A percentile compares a stretch with the other conserved stretches of the same genome.
These are phyloP conservation scores for Lasioglossum pauxillum DNA, from an alignment of 2,888 invertebrate species.

Conservation along the genomic window DNA sequence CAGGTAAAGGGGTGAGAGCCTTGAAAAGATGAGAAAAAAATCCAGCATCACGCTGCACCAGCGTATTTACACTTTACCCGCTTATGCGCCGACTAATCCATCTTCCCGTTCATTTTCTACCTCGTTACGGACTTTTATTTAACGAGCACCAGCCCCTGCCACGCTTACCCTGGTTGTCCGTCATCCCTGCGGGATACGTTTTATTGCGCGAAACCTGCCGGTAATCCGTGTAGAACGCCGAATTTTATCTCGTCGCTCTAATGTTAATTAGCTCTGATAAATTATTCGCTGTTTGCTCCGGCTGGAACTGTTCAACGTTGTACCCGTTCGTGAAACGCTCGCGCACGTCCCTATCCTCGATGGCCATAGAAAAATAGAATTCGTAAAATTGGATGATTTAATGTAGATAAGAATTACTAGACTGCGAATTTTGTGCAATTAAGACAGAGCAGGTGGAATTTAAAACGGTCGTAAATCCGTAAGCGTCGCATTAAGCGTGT, in stretches of 20 bases:
- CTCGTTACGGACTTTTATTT: constrained; percentile 49
- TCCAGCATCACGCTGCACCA: background rate
- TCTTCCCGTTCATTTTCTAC: constrained; percentile 43
- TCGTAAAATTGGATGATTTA: background rate
- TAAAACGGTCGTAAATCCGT: constrained; percentile 9
- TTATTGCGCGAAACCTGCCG: constrained; percentile 13
- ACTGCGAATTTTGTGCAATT: too few species aligned
- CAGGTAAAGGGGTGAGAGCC: background rate
- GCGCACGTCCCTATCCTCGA: background rate
- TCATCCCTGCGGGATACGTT: constrained; percentile 10
- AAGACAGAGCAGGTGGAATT: too few species aligned
- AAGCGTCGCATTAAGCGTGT: background rate
- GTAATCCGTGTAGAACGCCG: background rate
- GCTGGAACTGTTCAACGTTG: background rate
- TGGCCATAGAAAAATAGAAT: background rate
- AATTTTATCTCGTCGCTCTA: background rate
- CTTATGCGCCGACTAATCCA: constrained; percentile 26
- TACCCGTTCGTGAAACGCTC: too few species aligned
- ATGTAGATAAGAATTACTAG: too few species aligned
- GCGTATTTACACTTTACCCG: constrained; percentile 18
- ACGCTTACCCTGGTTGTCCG: constrained; percentile 12
- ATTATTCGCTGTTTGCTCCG: background rate
- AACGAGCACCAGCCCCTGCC: constrained; percentile 24
- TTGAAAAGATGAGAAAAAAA: background rate
- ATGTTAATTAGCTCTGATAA: background rate